Conservation (phyloP, 2,113 vertebrate species). For the Polypterus bichir region DNA sequence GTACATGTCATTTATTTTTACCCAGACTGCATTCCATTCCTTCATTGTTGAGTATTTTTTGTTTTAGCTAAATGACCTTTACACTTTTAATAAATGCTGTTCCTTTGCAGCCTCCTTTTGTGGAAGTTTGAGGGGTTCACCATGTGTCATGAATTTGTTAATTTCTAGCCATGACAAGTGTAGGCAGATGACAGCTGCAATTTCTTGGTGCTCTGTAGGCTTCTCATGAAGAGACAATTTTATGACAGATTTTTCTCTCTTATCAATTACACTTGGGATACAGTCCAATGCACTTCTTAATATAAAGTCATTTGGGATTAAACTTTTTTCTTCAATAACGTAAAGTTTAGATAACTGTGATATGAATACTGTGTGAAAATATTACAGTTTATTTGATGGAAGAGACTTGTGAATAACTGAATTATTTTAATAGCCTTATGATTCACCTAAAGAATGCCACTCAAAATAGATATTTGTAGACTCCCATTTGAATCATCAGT, state of each 20-base stretch:
- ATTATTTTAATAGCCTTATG: too few species aligned
- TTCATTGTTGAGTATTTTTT: too few species aligned
- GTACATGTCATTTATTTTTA: too few species aligned
- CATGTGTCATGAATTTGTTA: slow-evolving; percentile 16
- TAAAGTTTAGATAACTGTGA: slow-evolving; percentile 18
- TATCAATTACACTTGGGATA: slow-evolving; percentile 15
- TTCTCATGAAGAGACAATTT: slow-evolving; percentile 11
- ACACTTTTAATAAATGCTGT: too few species aligned
- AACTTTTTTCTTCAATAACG: slow-evolving; percentile 17
- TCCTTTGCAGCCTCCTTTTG: too few species aligned
- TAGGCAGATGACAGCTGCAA: slow-evolving; percentile 18
- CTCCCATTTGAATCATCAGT: too few species aligned
- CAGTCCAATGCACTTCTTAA: slow-evolving; percentile 9
- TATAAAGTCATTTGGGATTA: slow-evolving; percentile 13
- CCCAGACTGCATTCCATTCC: too few species aligned
- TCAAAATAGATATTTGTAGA: too few species aligned
- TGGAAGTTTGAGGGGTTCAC: slow-evolving; percentile 13
- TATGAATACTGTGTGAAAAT: slow-evolving; percentile 12
- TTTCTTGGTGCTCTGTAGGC: slow-evolving; percentile 13
- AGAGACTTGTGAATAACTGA: too few species aligned
- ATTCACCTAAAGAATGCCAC: too few species aligned
- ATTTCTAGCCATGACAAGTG: slow-evolving; percentile 15
- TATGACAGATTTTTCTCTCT: slow-evolving; percentile 16
- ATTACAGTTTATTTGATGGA: too few species aligned
- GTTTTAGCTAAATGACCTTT: too few species aligned